Evolutionary conservation across 2,888 invertebrate genomes (phyloP).

Genomic region (Nemoura dubitans): DNA sequence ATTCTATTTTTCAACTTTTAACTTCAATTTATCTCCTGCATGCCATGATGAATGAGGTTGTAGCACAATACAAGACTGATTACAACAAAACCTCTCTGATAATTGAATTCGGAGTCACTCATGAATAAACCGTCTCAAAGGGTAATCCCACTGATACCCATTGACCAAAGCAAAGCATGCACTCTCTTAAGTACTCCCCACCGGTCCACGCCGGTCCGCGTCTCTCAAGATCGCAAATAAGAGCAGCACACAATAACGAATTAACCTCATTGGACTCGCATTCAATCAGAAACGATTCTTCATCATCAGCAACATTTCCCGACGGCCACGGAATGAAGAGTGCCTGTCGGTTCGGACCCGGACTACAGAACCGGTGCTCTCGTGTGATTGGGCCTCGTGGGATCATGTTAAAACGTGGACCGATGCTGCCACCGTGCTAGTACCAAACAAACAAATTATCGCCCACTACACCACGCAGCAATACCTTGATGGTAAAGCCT

Average conservation of each 20-base stretch:
- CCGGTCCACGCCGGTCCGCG: background rate
- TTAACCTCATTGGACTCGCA: background rate
- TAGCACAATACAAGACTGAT: conserved; percentile 14
- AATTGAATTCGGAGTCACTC: conserved; percentile 7
- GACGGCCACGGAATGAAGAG: background rate
- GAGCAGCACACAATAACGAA: background rate
- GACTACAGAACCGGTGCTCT: background rate
- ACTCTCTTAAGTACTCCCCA: background rate
- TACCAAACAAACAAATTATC: no score
- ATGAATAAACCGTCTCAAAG: background rate
- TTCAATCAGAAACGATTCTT: conserved; percentile 12
- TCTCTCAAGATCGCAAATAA: background rate
- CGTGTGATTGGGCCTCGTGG: background rate
- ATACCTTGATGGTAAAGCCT: no score
- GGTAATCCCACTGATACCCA: background rate
- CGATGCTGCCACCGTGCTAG: background rate
- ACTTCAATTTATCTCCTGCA: conserved; percentile 5
- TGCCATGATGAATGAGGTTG: conserved; percentile 13
- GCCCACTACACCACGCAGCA: no score
- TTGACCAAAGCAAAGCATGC: background rate
- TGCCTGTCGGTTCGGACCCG: background rate
- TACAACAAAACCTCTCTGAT: conserved; percentile 3
- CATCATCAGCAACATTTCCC: background rate
- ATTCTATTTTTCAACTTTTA: conserved; percentile 20
- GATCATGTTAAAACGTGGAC: background rate